Evolutionary conservation across 2,888 invertebrate genomes (phyloP).

Genomic region (Andrena marginata): DNA sequence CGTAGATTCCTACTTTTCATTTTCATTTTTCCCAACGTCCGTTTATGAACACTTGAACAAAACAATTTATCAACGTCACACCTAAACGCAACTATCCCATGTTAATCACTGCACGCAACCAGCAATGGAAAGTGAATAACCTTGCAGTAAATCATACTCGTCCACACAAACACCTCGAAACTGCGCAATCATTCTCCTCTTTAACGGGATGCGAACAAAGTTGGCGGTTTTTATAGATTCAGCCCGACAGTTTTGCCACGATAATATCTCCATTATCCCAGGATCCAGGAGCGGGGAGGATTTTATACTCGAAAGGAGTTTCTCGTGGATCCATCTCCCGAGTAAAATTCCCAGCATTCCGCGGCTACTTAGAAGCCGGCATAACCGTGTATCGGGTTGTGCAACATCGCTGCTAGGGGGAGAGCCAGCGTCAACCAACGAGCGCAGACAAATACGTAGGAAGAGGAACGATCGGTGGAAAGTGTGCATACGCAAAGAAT

Average conservation of each 20-base stretch:
- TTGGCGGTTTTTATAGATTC: conserved; percentile 2
- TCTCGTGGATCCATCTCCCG: conserved; percentile 32
- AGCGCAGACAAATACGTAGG: conserved; percentile 62
- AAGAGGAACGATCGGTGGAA: conserved; percentile 49
- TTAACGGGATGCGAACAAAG: conserved; percentile 23
- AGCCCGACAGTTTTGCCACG: conserved; percentile 20
- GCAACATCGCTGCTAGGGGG: not conserved
- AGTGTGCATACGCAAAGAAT: conserved; percentile 42
- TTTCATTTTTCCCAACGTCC: no score
- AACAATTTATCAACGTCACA: not conserved
- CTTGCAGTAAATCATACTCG: not conserved
- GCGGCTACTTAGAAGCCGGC: conserved; percentile 28
- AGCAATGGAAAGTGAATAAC: not conserved
- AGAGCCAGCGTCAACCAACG: conserved; percentile 27
- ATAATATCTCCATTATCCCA: conserved; percentile 67
- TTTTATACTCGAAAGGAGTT: conserved; percentile 14
- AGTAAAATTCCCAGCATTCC: conserved; percentile 1
- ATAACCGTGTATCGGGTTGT: conserved; percentile 42
- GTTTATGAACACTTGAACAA: no score
- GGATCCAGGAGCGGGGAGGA: conserved; percentile 40
- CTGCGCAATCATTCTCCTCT: not conserved
- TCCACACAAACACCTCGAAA: not conserved
- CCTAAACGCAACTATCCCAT: not conserved
- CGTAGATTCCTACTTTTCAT: no score
- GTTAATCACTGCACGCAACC: not conserved